Evolutionary conservation across 1,140 invertebrate genomes (phyloP), one percentile per base, ranked within the genome.

Genomic region (Oncopodura yosiiana): DNA sequence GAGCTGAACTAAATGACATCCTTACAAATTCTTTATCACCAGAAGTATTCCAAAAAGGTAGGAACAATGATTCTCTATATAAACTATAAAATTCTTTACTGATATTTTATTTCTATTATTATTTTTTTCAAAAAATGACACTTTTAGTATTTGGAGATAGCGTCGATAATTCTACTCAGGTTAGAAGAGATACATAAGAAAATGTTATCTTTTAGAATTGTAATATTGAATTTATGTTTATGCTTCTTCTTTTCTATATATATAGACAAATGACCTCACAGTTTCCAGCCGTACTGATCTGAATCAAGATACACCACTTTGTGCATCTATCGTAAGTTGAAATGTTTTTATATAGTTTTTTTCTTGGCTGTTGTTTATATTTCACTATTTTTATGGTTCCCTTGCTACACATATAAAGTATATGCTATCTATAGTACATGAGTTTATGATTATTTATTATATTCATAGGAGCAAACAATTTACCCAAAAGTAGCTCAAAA

Each of bases 401-500:
- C 24, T 6, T 24, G 5, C 11, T 21, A 11, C 24, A 18, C 11
- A 11, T 27, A 6, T 11, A 4, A 6, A 21, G 4, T 44, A 12
- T 30, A 18, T 46, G 14, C 3, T 29, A 32, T 36, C 21, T 41
- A 41, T 34, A 9, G 26, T 27, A 38, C 26, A 37, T 44, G 6
- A 51, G 29, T 4, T 26, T 12, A 38, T 3, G 8, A 44, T 43
- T 41, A 5, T 24, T 19, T 32, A 24, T 36, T 46, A 19, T 38
- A n/a, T 54, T 46, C 12, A 41, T 37, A 73, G 72, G 69, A 71
- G 59, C 53, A 66, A 52, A 55, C 74, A 2, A 67, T 74, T 27
- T 76, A 64, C 49, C 75, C 76, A 2, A 70, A 71, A 63, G 63
- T 66, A 6, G 76, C 71, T 0, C 56, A 69, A 53, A 77, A 69